Base-by-base conservation (phyloP, 1,140 invertebrate species). In the Mylabris phalerata region DNA sequence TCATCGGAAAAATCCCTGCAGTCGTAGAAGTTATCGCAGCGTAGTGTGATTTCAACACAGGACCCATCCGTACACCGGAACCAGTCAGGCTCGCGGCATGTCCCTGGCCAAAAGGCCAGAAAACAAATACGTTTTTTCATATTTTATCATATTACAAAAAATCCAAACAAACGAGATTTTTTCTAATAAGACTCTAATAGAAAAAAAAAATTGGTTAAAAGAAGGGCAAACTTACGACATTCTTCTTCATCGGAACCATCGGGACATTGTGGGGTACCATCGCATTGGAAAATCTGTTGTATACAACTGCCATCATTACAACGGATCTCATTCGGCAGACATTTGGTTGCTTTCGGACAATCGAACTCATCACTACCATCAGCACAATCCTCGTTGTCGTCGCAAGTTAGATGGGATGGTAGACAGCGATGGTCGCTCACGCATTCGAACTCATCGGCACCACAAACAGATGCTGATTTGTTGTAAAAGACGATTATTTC, bases 1-100 rank as follows among this genome's bases (percentile, higher is more conserved):
- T 95, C 92, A 77, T 95, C 93, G 64, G 89, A 92, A 80, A 88
- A 87, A 79, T 95, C 92, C 75, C 82, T 82, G 80, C 93, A 95
- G 80, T 95, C 90, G 80, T 87, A 87, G 75, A 81, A 84, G 78
- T 89, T 88, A 81, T 94, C 89, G 79, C 92, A 93, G 71, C 86
- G 84, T 68, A 85, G 82, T 61, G 78, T 75, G 66, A 73, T 70
- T 57, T 80, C 80, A 69, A 89, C 84, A 77, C 85, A 88, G 69
- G 79, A 78, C 67, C 77, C 86, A 73, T 80, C 81, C 64, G 75
- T 72, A 77, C 83, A 86, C 70, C 76, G 78, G 74, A 85, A 84
- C 71, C 79, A 80, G 69, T 82, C 80, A 67, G 81, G 81, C 70
- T 83, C 77, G 74, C 78, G 78, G 75, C 83, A 84, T 61, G 77